Evolutionary conservation across 2,797 vertebrate species (phyloP).

Genomic region (Sarcophilus harrisii): DNA sequence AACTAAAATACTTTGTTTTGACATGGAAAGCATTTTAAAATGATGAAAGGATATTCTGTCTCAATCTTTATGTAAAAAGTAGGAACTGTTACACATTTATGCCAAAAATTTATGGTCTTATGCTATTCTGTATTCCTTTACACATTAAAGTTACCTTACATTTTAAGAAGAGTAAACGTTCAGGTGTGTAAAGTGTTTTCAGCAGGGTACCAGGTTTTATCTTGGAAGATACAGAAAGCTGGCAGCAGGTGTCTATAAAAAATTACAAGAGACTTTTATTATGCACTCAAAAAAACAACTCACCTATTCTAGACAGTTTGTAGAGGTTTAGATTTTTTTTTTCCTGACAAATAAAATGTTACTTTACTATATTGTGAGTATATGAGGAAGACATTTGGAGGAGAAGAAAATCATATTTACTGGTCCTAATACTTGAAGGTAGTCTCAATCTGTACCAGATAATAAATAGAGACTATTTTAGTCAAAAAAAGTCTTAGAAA

Average conservation of each 20-base stretch:
- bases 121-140: neutral
- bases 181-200: conserved; percentile 74
- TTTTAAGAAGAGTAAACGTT: conserved; percentile 84
- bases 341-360: neutral
- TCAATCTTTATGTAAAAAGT: conserved; percentile 9
- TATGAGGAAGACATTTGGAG: neutral
- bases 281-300: neutral
- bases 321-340: neutral
- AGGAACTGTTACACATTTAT: neutral
- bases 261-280: conserved; percentile 32
- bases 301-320: neutral
- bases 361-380: neutral
- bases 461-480: neutral
- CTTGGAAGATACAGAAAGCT: conserved; percentile 74
- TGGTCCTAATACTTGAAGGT: neutral
- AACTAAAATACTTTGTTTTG: conserved; percentile 35
- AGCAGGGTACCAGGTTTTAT: conserved; percentile 78
- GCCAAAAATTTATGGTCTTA: neutral
- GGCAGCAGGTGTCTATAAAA: conserved; percentile 77
- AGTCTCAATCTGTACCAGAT: neutral
- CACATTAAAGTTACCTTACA: conserved; percentile 72
- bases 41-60: neutral
- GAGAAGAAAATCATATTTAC: neutral
- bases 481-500: neutral
- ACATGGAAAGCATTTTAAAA: conserved; percentile 24